Base-by-base conservation (phyloP, 2,113 vertebrate species). In the Ictalurus furcatus region DNA sequence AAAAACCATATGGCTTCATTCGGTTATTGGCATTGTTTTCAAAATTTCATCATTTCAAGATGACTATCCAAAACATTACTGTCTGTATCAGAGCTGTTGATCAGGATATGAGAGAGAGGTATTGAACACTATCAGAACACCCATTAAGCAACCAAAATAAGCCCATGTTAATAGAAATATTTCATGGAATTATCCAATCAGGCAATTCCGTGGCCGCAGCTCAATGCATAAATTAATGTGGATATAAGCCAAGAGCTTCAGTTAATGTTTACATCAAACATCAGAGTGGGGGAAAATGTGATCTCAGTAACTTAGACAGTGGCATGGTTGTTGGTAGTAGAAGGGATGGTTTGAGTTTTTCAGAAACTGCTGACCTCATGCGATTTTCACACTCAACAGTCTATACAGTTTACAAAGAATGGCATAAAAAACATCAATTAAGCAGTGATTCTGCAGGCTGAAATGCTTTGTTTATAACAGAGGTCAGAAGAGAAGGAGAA, bases 11-110 rank as follows among this genome's bases (percentile, higher is more conserved):
- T 80, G 67, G 84, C 48, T 80, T 58, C 30, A 58, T 76, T 79
- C 54, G 44, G 73, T 80, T 79, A 48, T 28, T 78, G 58, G 82
- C 69, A 37, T 40, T 34, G 13, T 56, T 88, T 56, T 44, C 59
- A 84, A 34, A 56, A 76, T 76, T 88, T 88, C 88, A 88, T 89
- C 58, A 89, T 56, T 67, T 74, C 48, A 63, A 58, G 37, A 52
- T 63, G 34, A 63, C 82, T 61, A 59, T 85, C 58, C 44, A 54
- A 85, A 79, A 79, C 59, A 85, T 56, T 67, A 85, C 73, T 52
- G 71, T 85, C 58, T 63, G 71, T 56, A 40, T 79, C 56, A 80
- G 48, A 80, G 58, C 16, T 79, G 54, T 37, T 67, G 48, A 63
- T 80, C 14, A 5, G 59, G 73, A 56, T 56, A 85, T 30, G 40